A percentile compares a stretch with the other conserved stretches of the same genome.
Conservation (phyloP, 2,113 vertebrate genomes). For the Melanerpes aurifrons region DNA sequence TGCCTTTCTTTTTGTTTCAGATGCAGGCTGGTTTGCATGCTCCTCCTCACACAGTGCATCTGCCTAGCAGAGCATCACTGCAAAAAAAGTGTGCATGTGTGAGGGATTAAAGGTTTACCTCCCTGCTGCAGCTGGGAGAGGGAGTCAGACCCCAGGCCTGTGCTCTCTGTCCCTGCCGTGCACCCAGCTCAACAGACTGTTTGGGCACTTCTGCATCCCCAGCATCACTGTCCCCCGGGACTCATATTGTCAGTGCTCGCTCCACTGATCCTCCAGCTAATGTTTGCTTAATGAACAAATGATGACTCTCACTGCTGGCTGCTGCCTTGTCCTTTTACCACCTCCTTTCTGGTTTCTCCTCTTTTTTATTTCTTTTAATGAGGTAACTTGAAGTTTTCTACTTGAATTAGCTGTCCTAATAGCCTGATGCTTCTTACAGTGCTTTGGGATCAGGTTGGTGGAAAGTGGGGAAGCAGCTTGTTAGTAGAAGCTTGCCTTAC, state of each 20-base stretch:
- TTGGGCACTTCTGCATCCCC: accelerated
- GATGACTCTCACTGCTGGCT: neutral
- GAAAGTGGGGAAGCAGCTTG: neutral
- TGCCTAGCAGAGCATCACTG: neutral
- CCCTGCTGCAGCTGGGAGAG: neutral
- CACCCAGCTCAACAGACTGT: accelerated
- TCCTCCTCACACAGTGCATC: neutral
- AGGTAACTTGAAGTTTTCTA: conserved; percentile 18
- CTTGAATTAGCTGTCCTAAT: conserved; percentile 38
- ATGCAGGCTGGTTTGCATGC: neutral
- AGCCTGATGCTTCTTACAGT: neutral
- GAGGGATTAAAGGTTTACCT: neutral
- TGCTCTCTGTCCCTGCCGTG: neutral
- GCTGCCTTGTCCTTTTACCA: neutral
- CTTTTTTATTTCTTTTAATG: neutral
- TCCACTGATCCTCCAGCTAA: neutral
- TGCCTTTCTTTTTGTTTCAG: neutral
- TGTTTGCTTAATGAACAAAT: conserved; percentile 8
- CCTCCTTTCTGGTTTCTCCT: neutral
- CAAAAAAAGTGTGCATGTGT: accelerated
- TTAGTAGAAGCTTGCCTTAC: neutral
- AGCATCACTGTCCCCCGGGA: neutral
- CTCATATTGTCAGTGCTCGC: accelerated
- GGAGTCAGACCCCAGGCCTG: neutral
- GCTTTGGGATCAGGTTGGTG: neutral